These are phyloP conservation scores for Aspidiotus destructor DNA, from an alignment of 2,888 invertebrate genomes.

Conservation along the genomic window DNA sequence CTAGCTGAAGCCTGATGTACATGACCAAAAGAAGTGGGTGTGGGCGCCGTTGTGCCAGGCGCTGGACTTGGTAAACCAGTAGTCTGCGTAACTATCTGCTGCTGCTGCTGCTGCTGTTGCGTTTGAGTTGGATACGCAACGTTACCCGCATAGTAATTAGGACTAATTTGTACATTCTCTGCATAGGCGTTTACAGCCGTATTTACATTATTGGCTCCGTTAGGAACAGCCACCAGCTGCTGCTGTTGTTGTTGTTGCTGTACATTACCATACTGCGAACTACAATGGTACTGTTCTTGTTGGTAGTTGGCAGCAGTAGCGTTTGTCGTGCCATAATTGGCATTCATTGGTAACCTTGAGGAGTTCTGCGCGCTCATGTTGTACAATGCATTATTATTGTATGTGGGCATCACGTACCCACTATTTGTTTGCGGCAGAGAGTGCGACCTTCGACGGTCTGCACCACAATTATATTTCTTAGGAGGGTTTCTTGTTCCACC, in stretches of 20 bases:
- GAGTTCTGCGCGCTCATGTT: slow-evolving; percentile 5
- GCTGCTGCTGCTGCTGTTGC: slow-evolving; percentile 7
- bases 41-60: slow-evolving; percentile 38
- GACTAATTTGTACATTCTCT: not conserved
- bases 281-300: slow-evolving; percentile 1
- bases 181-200: not conserved
- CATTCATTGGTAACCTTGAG: slow-evolving; percentile 27
- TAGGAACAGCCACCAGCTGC: not conserved
- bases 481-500: slow-evolving; percentile 34
- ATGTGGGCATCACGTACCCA: slow-evolving; percentile 38
- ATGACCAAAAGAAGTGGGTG: slow-evolving; percentile 35
- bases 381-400: slow-evolving; percentile 41
- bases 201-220: not conserved
- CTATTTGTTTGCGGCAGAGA: slow-evolving; percentile 45
- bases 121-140: not conserved
- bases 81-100: slow-evolving; percentile 27
- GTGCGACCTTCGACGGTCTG: slow-evolving; percentile 32
- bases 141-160: not conserved
- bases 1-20: slow-evolving; percentile 35
- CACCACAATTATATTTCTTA: slow-evolving; percentile 37
- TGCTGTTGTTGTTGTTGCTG: not conserved
- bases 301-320: not conserved
- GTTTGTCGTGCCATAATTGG: slow-evolving; percentile 37
- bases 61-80: slow-evolving; percentile 37
- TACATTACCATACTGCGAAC: not conserved